Base-by-base conservation (phyloP, 2,113 vertebrate species). In the Onychorhynchus coronatus region DNA sequence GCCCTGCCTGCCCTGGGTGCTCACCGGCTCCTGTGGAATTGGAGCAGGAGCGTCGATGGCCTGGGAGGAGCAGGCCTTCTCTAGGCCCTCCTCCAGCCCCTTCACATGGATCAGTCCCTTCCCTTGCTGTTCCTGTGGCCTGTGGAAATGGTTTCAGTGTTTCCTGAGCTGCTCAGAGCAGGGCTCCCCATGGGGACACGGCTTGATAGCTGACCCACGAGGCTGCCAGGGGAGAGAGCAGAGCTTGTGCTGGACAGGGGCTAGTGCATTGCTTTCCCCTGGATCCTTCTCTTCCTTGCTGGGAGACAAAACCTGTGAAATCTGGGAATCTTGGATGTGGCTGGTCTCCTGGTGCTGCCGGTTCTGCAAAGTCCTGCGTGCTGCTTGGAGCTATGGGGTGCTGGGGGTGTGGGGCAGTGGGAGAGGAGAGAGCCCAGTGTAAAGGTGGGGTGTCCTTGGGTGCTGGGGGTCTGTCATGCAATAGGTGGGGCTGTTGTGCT, bases 171-270 rank as follows among this genome's bases (percentile, higher is more conserved):
- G 0, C 59, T 49, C 8, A 1, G 6, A 31, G 18, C 66, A 42
- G 68, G 28, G 30, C 47, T 68, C 11, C 37, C 56, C 2, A 1
- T 8, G 6, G 74, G 24, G 35, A 85, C 94, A 41, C 1, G 79
- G 97, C 5, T 94, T 97, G 85, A 73, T 77, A 31, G 65, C 97
- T 62, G 88, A 62, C 78, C 44, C 63, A 11, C 27, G 4, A 97
- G 73, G 44, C 72, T 97, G 31, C 91, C 94, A 6, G 94, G 59
- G 95, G 93, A 97, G 56, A 14, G 27, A 88, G 80, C 27, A n/a
- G 11, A 35, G 58, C 63, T 47, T 27, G 15, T 70, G 8, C 46
- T n/a, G 56, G 68, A 1, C 31, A 18, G 46, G 39, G 22, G 0
- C 39, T 80, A 52, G 24, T 39, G 16, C 10, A 0, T 11, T 79